These are phyloP conservation scores for Heterocephalus glaber DNA, from an alignment of 2,113 vertebrate species.

Conservation along the genomic window DNA sequence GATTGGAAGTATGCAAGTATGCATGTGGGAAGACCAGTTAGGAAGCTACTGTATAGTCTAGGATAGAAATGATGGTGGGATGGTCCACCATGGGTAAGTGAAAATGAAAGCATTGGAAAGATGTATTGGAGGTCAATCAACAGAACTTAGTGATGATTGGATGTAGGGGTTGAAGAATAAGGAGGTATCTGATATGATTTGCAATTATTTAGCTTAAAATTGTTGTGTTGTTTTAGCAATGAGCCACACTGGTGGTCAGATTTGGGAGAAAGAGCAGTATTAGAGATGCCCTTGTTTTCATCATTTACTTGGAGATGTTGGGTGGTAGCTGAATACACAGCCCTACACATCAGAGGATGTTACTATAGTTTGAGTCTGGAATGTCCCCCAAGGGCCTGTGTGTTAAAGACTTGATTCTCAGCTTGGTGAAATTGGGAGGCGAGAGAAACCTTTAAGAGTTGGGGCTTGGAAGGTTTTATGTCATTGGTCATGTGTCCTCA, in stretches of 20 bases:
- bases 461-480: background rate
- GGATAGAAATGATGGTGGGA: background rate
- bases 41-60: background rate
- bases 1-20: background rate
- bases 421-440: background rate
- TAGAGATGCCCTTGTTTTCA: background rate
- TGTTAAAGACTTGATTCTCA: background rate
- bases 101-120: background rate
- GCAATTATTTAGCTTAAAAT: background rate
- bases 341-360: background rate
- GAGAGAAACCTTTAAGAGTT: background rate
- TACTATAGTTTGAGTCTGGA: background rate
- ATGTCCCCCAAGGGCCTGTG: background rate
- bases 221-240: background rate
- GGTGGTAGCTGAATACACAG: background rate
- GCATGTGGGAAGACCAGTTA: background rate
- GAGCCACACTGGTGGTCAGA: background rate
- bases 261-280: background rate
- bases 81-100: background rate
- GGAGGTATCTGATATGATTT: background rate
- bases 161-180: slow-evolving; percentile 36
- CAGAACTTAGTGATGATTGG: background rate
- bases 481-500: background rate
- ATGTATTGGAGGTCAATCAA: background rate
- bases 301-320: background rate